These are phyloP conservation scores for Choloepus didactylus DNA, from an alignment of 2,797 vertebrate genomes.

Conservation along the genomic window DNA sequence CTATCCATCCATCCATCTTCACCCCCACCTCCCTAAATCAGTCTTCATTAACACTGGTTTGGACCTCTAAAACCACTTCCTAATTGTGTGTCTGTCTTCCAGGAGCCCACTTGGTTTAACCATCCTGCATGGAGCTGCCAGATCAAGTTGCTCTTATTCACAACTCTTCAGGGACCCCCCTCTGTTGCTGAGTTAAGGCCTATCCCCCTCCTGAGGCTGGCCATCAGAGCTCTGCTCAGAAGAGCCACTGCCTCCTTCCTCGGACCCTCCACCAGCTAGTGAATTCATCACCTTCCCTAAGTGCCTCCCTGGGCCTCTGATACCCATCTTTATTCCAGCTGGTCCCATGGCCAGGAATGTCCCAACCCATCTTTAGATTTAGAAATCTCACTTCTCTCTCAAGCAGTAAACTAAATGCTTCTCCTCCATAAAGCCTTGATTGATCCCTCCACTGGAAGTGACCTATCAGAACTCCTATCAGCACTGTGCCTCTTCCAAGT, in stretches of 20 bases:
- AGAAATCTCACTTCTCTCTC: constrained; percentile 17
- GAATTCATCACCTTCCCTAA: neutral
- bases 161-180: neutral
- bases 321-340: neutral
- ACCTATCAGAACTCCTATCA: neutral
- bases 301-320: neutral
- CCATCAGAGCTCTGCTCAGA: neutral
- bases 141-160: neutral
- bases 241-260: neutral
- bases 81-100: neutral
- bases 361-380: neutral
- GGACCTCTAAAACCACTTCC: neutral
- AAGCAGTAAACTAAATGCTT: neutral
- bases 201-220: neutral
- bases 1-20: neutral
- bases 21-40: neutral
- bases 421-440: neutral
- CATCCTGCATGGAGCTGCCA: neutral
- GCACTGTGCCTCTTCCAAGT: neutral
- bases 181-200: neutral
- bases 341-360: neutral
- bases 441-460: neutral
- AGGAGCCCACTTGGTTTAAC: neutral
- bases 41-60: neutral
- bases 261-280: neutral